Evolutionary conservation across 2,797 vertebrate species (phyloP).

Genomic region (Enteromius unitaeniatus): DNA sequence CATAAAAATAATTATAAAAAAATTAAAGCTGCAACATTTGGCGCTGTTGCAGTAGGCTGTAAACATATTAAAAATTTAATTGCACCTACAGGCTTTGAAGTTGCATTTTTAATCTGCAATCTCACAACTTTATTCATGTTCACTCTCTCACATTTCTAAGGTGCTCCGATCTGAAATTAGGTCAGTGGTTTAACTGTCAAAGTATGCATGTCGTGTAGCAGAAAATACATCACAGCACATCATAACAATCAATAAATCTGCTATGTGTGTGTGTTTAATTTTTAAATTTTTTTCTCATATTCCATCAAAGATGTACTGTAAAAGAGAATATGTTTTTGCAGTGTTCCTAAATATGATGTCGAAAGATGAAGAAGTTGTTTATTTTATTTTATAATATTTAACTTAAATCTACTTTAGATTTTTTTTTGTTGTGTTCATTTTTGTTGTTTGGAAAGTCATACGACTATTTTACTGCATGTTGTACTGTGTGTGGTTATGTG

Average conservation of each 20-base stretch:
- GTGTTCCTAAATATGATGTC: neutral
- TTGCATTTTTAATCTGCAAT: constrained; percentile 70
- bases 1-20: constrained; percentile 68
- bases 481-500: neutral
- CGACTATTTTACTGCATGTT: neutral
- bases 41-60: constrained; percentile 71
- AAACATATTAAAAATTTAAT: constrained; percentile 81
- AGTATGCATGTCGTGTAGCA: neutral
- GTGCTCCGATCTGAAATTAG: constrained; percentile 43
- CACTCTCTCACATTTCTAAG: constrained; percentile 37
- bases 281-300: neutral
- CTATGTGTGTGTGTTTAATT: neutral
- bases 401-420: no score
- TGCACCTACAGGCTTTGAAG: constrained; percentile 75
- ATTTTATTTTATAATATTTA: no score
- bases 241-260: neutral
- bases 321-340: neutral
- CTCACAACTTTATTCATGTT: constrained; percentile 64
- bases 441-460: neutral
- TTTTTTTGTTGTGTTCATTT: neutral
- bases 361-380: neutral
- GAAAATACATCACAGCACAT: constrained; percentile 9
- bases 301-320: neutral
- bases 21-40: constrained; percentile 72
- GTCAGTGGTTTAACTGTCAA: constrained; percentile 35